A percentile compares a stretch with the other conserved stretches of the same genome.
These are phyloP conservation scores for Podabrus alpinus DNA, from an alignment of 2,888 invertebrate genomes.

Conservation along the genomic window DNA sequence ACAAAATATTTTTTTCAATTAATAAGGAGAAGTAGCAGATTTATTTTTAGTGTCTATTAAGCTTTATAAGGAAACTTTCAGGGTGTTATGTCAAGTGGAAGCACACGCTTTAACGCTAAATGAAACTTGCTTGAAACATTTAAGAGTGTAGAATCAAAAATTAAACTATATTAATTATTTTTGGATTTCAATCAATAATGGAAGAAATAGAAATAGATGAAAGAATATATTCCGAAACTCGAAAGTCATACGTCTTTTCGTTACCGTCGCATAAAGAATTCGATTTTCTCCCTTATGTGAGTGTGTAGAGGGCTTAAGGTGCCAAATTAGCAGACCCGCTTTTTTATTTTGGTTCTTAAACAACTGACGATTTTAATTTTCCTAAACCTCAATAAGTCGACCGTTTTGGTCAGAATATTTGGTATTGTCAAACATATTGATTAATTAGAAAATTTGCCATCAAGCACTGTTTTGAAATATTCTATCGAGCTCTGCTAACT, in stretches of 20 bases:
- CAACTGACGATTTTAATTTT: no score
- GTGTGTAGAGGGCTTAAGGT: no score
- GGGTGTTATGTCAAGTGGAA: not conserved
- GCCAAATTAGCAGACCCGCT: no score
- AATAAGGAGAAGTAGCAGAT: not conserved
- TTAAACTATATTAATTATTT: not conserved
- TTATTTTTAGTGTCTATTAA: constrained; percentile 1
- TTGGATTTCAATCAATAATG: not conserved
- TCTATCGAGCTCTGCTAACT: not conserved
- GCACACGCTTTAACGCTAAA: not conserved
- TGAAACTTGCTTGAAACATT: constrained; percentile 2
- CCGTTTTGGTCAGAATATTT: not conserved
- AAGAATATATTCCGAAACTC: no score
- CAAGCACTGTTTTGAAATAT: not conserved
- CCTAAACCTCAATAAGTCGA: no score
- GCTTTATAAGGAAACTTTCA: not conserved
- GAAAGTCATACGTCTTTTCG: no score
- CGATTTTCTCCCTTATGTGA: no score
- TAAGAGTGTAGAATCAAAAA: not conserved
- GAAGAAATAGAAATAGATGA: no score
- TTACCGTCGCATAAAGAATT: no score
- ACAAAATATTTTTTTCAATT: not conserved
- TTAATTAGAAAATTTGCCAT: not conserved
- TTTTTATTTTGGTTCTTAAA: no score
- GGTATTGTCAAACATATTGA: not conserved